A percentile compares a stretch with the other conserved stretches of the same genome.
Evolutionary conservation across 2,797 vertebrate species (phyloP).

Genomic region (Aselliscus stoliczkanus): DNA sequence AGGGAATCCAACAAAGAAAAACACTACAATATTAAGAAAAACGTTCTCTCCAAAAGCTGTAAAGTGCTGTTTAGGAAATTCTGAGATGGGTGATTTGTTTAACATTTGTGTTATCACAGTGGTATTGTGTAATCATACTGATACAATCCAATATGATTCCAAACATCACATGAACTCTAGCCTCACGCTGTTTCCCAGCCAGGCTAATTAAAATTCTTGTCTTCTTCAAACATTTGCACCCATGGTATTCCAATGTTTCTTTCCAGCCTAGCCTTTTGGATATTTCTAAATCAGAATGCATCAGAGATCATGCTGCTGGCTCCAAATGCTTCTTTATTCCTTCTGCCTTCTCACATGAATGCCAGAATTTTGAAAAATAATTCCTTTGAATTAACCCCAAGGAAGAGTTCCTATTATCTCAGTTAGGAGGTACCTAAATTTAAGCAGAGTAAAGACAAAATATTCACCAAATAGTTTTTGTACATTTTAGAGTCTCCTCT

Average conservation of each 20-base stretch:
- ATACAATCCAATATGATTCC: slow-evolving; percentile 71
- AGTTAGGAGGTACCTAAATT: slow-evolving; percentile 26
- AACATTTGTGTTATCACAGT: slow-evolving; percentile 75
- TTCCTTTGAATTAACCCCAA: slow-evolving; percentile 49
- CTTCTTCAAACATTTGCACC: slow-evolving; percentile 79
- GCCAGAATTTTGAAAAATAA: slow-evolving; percentile 43
- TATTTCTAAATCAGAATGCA: slow-evolving; percentile 59
- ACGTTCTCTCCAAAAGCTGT: slow-evolving; percentile 61
- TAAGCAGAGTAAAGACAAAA: slow-evolving; percentile 19
- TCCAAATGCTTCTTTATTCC: slow-evolving; percentile 49
- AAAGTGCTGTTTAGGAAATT: slow-evolving; percentile 69
- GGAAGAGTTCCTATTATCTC: slow-evolving; percentile 48
- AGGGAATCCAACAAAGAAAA: slow-evolving; percentile 78
- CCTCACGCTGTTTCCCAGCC: slow-evolving; percentile 78
- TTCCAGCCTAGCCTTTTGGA: slow-evolving; percentile 65
- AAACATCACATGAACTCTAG: slow-evolving; percentile 71
- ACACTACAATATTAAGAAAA: slow-evolving; percentile 50
- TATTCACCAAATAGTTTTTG: not conserved
- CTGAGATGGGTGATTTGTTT: slow-evolving; percentile 73
- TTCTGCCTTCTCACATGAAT: slow-evolving; percentile 50
- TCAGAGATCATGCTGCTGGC: not conserved
- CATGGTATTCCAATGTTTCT: slow-evolving; percentile 78
- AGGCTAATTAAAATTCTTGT: slow-evolving; percentile 81
- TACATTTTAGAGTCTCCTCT: not conserved
- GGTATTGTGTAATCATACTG: slow-evolving; percentile 71